Percentiles rank a stretch among this genome's conserved stretches.
Conservation (phyloP, 2,888 invertebrate species). For the Neelides folsomi region DNA sequence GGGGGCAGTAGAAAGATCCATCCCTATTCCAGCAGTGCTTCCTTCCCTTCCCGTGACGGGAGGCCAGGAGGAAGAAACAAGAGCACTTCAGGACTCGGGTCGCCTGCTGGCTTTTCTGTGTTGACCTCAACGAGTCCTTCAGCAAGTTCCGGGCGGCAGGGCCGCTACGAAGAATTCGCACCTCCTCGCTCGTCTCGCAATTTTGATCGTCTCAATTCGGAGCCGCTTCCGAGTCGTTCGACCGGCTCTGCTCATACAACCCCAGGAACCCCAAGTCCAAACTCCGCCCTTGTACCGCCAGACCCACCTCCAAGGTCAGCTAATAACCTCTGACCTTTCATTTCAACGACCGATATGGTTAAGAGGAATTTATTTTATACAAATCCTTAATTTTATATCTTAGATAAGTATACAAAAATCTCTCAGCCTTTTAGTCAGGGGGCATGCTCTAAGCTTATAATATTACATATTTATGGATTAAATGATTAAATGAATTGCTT, state of each 20-base stretch:
- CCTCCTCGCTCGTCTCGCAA: constrained; percentile 11
- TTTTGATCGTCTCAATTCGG: constrained; percentile 26
- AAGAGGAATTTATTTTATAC: too few species aligned
- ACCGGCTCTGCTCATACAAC: constrained; percentile 21
- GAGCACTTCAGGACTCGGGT: background rate
- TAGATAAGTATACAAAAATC: background rate
- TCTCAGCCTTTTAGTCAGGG: background rate
- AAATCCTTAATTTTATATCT: too few species aligned
- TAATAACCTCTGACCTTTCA: too few species aligned
- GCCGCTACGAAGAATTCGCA: constrained; percentile 28
- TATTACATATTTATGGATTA: too few species aligned
- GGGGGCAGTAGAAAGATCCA: constrained; percentile 18
- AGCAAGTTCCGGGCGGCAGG: constrained; percentile 21
- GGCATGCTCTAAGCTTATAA: background rate
- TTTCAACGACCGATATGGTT: too few species aligned
- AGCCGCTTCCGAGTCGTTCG: constrained; percentile 20
- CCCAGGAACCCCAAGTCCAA: constrained; percentile 30
- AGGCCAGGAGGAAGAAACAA: background rate
- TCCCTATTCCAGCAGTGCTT: constrained; percentile 20
- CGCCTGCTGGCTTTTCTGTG: constrained; percentile 16
- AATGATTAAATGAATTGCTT: too few species aligned
- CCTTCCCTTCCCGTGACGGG: constrained; percentile 15
- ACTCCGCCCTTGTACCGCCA: constrained; percentile 21
- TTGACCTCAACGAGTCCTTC: constrained; percentile 24
- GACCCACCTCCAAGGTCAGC: constrained; percentile 32